Base-by-base conservation (phyloP, 2,113 vertebrate genomes). In the Coptodon rendalli region DNA sequence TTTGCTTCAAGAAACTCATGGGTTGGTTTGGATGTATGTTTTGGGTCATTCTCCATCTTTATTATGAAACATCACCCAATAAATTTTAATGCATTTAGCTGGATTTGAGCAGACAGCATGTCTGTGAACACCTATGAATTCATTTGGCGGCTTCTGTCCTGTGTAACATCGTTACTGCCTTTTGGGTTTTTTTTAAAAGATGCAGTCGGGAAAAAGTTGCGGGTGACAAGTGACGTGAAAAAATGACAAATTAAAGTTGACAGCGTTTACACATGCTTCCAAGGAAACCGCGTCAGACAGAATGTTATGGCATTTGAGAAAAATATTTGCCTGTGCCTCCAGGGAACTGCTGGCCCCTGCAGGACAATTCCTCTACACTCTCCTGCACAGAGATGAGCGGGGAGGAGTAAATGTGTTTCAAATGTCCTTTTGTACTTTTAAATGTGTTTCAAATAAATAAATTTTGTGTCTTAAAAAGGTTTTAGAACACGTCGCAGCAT, bases 381-480 rank as follows among this genome's bases (percentile, higher is more conserved):
- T 45, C 43, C 43, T 27, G 54, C 54, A 27, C 22, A 57, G 0
- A 31, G 2, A 59, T 59, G 27, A 59, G 57, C 31, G 27, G 57
- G 57, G 57, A 50, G 48, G 7, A 59, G 56, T 59, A 59, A 16
- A 59, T 59, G 56, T 59, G 27, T 29, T 59, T 59, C 24, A 29
- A 59, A 59, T 59, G 56, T 16, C 16, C 56, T 29, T 59, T 29
- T 27, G 56, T 29, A 29, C 4, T 59, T 59, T 29, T 29, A 29
- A 59, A 59, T 59, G 56, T 5, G 56, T 59, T 59, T 59, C 13
- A 40, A 40, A 40, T 40, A 10, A 40, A 40, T 40, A 9, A 4
- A 9, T 38, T 40, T 40, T 40, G 36, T 38, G 90, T 94, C 90
- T 76, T 66, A 73, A 24, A 38, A 63, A 19, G 3, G 6, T 81